Evolutionary conservation across 37 sponge, comb jelly and placozoan species (phyloP).

Genomic region (Theonella swinhoei): DNA sequence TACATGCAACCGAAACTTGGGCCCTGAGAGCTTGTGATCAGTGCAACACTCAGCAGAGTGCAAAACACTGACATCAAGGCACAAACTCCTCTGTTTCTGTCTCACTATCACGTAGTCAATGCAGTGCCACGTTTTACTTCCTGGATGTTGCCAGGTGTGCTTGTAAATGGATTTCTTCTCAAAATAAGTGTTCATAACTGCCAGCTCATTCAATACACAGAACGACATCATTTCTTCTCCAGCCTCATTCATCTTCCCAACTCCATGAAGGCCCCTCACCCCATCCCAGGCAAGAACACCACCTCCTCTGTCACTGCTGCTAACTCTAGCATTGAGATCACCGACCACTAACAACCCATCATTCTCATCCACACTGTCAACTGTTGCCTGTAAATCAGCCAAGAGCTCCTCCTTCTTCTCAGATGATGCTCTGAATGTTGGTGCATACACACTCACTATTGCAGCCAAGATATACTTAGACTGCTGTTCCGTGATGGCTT

Average conservation of each 20-base stretch:
- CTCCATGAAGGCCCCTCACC: conserved; percentile 47
- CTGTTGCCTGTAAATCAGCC: too few species aligned
- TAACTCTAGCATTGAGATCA: too few species aligned
- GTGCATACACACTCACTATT: too few species aligned
- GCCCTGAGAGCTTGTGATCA: conserved; percentile 32
- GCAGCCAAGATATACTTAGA: too few species aligned
- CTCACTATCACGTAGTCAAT: conserved; percentile 50
- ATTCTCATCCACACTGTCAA: too few species aligned
- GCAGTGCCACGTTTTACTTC: conserved; percentile 38
- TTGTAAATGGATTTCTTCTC: conserved; percentile 23
- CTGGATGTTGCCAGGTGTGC: conserved; percentile 54
- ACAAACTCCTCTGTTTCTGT: conserved; percentile 2
- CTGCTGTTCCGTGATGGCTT: too few species aligned
- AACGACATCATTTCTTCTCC: conserved; percentile 46
- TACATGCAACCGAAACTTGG: too few species aligned
- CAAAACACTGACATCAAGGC: conserved; percentile 31
- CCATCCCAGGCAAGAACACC: conserved; percentile 25
- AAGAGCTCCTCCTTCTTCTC: too few species aligned
- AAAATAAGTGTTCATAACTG: conserved; percentile 54
- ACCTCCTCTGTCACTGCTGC: too few species aligned
- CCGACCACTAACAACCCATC: too few species aligned
- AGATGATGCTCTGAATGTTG: too few species aligned
- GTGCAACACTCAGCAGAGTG: conserved; percentile 28
- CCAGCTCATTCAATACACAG: conserved; percentile 20
- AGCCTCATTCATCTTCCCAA: conserved; percentile 39